Base-by-base conservation (phyloP, 2,113 vertebrate species). In the Microtus ochrogaster region DNA sequence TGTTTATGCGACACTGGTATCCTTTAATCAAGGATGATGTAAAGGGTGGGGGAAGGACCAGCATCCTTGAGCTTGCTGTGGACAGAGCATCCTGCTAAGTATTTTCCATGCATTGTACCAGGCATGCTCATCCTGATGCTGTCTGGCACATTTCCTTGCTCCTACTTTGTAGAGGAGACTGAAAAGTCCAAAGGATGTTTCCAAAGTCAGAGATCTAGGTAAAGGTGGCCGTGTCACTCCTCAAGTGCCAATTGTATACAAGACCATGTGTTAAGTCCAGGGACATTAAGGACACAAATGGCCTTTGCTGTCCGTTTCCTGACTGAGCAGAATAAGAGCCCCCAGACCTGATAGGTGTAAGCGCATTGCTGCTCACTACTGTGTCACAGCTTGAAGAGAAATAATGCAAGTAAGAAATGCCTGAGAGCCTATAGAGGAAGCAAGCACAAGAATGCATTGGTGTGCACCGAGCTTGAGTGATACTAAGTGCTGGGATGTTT, bases 181-280 rank as follows among this genome's bases (percentile, higher is more conserved):
- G 73, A 68, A 85, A 52, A 72, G 26, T 52, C 39, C 22, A n/a
- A 63, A 61, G 61, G 36, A 30, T 26, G 61, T 78, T 77, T 86
- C 47, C 30, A 39, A 73, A 73, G 65, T 52, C 77, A 49, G n/a
- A 72, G 2, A 11, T 26, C 49, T 11, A 5, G 33, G 44, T 11
- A n/a, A 39, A 39, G 6, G 19, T 12, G 36, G 7, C 3, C 3
- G 8, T 16, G 36, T 44, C 65, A 16, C 26, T 72, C 65, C 63
- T n/a, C 3, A 89, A 74, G 36, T 5, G 33, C 17, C 84, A 87
- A 0, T 2, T 30, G 10, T 33, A 39, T 10, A 36, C 14, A 7
- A 14, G n/a, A 30, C 21, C n/a, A 10, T 2, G 5, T 3, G 16
- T 0, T 0, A 8, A 58, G 65, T 12, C 24, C 10, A 19, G n/a